A percentile compares a stretch with the other conserved stretches of the same genome.
phyloP scores from a whole-genome alignment of 2,888 invertebrate species.

The Hyposoter didymator region DNA sequence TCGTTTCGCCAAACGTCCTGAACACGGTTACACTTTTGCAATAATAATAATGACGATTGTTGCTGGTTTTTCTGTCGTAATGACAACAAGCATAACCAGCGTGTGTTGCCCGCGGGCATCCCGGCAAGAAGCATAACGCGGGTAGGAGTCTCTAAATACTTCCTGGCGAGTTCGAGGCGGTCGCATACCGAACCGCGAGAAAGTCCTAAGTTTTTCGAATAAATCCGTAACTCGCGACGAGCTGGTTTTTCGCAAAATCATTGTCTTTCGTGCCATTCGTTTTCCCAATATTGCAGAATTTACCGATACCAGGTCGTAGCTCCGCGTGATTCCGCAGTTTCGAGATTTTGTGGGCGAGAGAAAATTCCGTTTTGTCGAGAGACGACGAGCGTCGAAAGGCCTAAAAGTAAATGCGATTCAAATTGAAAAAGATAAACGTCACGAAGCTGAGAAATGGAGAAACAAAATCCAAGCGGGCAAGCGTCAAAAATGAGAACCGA shows the following conservation, averaged over 20 bases:
- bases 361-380: constrained; percentile 45
- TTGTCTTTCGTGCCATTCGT: constrained; percentile 49
- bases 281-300: constrained; percentile 1
- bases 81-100: constrained; percentile 34
- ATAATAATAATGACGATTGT: constrained; percentile 48
- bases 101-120: constrained; percentile 81
- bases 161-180: constrained; percentile 79
- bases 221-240: constrained; percentile 73
- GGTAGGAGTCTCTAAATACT: constrained; percentile 83
- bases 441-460: neutral
- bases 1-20: constrained; percentile 18
- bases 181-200: constrained; percentile 78
- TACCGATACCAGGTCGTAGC: constrained; percentile 27
- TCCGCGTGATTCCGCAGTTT: no score
- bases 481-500: constrained; percentile 6
- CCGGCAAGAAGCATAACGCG: constrained; percentile 83
- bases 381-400: constrained; percentile 66
- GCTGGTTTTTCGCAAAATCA: constrained; percentile 43
- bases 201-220: constrained; percentile 80
- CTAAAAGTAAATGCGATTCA: constrained; percentile 59
- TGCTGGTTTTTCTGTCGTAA: constrained; percentile 41
- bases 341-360: constrained; percentile 26
- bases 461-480: constrained; percentile 11
- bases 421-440: constrained; percentile 1
- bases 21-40: constrained; percentile 56